A percentile compares a stretch with the other conserved stretches of the same genome.
Evolutionary conservation across 2,113 vertebrate genomes (phyloP).

Genomic region (Mastomys coucha): DNA sequence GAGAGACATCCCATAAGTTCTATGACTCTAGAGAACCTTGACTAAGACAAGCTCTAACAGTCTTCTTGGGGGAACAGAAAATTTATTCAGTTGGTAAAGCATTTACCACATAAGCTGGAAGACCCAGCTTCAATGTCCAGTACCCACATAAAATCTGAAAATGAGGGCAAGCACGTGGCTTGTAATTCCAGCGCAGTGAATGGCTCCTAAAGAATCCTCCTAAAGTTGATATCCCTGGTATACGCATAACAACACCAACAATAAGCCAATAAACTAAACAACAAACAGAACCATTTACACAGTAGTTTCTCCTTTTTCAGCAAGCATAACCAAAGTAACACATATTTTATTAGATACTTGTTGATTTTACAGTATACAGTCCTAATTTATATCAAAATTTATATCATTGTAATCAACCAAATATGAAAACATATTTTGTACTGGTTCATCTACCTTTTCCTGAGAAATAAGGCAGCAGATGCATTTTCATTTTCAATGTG

Average conservation of each 20-base stretch:
- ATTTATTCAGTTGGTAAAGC: not conserved
- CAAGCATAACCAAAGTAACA: not conserved
- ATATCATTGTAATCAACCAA: not conserved
- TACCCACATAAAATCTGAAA: not conserved
- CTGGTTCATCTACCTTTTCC: not conserved
- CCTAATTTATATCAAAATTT: not conserved
- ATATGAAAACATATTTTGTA: not conserved
- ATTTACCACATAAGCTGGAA: not conserved
- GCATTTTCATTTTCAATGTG: not conserved
- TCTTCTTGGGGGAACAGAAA: not conserved
- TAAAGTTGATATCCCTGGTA: not conserved
- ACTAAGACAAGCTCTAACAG: not conserved
- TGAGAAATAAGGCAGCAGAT: not conserved
- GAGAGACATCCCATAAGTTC: no score
- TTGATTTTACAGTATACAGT: not conserved
- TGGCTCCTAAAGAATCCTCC: not conserved
- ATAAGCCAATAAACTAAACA: not conserved
- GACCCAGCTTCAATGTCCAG: not conserved
- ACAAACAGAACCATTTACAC: not conserved
- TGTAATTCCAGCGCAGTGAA: not conserved
- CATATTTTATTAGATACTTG: conserved; percentile 3
- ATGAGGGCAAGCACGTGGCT: no score
- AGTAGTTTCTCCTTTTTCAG: not conserved
- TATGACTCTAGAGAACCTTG: no score
- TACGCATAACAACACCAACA: not conserved